phyloP scores from a whole-genome alignment of 2,888 invertebrate genomes.

The Drosophila helvetica region DNA sequence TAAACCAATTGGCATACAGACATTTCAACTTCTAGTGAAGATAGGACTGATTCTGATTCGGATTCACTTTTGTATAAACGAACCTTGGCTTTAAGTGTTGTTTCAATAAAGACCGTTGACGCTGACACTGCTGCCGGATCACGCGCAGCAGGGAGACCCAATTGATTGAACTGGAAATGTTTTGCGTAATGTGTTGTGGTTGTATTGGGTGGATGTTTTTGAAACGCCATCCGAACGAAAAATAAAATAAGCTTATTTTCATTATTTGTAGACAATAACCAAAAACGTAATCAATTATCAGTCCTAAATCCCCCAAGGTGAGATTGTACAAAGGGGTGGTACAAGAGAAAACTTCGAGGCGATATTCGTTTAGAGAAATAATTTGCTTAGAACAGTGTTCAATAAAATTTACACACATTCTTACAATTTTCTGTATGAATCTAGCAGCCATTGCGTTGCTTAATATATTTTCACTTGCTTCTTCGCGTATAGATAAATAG shows the following conservation, averaged over 20 bases:
- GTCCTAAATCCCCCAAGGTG: slow-evolving; percentile 16
- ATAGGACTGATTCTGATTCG: slow-evolving; percentile 1
- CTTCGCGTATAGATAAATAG: slow-evolving; percentile 65
- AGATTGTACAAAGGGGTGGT: background rate
- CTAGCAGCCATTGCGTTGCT: slow-evolving; percentile 82
- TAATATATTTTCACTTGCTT: slow-evolving; percentile 67
- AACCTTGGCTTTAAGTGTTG: slow-evolving; percentile 64
- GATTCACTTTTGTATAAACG: slow-evolving; percentile 36
- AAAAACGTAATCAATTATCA: slow-evolving; percentile 42
- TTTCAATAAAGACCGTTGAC: slow-evolving; percentile 49
- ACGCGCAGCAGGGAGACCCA: slow-evolving; percentile 67
- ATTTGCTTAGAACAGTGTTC: background rate
- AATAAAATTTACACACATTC: slow-evolving; percentile 52
- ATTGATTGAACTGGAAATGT: slow-evolving; percentile 67
- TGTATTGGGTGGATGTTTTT: slow-evolving; percentile 12
- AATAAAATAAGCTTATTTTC: slow-evolving; percentile 45
- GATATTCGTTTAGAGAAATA: background rate
- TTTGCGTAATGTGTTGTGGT: slow-evolving; percentile 71
- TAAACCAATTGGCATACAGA: background rate
- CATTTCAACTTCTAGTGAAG: slow-evolving; percentile 14
- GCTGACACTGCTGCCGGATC: slow-evolving; percentile 51
- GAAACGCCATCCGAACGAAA: slow-evolving; percentile 15
- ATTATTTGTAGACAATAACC: slow-evolving; percentile 16
- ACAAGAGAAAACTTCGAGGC: background rate
- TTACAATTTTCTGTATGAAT: slow-evolving; percentile 84